Percentiles rank a stretch among this genome's conserved stretches.
Evolutionary conservation across 2,888 invertebrate species (phyloP).

Genomic region (Pachliopta kotzebuea): DNA sequence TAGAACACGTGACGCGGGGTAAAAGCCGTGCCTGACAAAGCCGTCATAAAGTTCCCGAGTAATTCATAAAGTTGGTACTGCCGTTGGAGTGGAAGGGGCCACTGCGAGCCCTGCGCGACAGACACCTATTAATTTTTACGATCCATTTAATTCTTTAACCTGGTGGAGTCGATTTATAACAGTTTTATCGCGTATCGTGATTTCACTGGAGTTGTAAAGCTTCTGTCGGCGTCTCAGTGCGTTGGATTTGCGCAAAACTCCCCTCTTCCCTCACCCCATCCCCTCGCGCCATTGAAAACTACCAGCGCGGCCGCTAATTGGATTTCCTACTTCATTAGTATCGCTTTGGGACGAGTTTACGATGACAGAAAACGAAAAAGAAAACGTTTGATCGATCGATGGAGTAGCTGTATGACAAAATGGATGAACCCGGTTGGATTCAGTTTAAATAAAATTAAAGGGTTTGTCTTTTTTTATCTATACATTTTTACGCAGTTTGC

Average conservation of each 20-base stretch:
- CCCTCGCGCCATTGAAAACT: constrained; percentile 47
- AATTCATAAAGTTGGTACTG: constrained; percentile 69
- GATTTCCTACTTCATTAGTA: constrained; percentile 55
- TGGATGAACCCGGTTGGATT: constrained; percentile 23
- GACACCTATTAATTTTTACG: constrained; percentile 77
- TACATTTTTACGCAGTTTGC: background rate
- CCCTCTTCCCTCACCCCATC: constrained; percentile 37
- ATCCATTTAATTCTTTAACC: constrained; percentile 76
- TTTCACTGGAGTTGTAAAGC: constrained; percentile 66
- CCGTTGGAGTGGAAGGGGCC: constrained; percentile 45
- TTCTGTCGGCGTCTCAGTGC: constrained; percentile 55
- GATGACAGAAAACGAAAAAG: constrained; percentile 27
- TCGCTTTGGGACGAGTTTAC: constrained; percentile 42
- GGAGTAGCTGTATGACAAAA: constrained; percentile 7
- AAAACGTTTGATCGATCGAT: constrained; percentile 20
- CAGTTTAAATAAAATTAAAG: constrained; percentile 2
- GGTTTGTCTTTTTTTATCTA: background rate
- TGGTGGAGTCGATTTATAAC: constrained; percentile 76
- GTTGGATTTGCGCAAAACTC: constrained; percentile 40
- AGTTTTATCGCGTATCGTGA: constrained; percentile 62
- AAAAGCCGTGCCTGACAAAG: constrained; percentile 64
- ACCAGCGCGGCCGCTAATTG: constrained; percentile 51
- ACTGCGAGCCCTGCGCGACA: constrained; percentile 52
- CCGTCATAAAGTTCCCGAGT: constrained; percentile 71
- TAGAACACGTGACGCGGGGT: constrained; percentile 68